phyloP scores from a whole-genome alignment of 2,888 invertebrate genomes.

The Eristalis tenax region DNA sequence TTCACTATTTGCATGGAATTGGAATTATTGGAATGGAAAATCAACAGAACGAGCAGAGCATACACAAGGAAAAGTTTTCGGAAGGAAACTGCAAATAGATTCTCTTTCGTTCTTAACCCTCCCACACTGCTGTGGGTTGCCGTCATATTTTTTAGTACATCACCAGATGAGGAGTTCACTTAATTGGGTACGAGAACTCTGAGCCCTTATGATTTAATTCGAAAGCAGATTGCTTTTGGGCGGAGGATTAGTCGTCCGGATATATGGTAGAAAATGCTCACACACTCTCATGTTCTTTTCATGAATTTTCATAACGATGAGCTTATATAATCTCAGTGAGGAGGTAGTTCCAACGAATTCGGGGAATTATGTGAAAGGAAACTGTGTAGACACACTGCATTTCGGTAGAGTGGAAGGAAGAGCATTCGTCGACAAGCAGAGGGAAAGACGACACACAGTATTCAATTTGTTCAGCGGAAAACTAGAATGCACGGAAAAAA shows the following conservation, averaged over 20 bases:
- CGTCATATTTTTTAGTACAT: too few species aligned
- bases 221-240: not conserved
- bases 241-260: not conserved
- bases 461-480: not conserved
- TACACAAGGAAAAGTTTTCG: constrained; percentile 21
- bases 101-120: not conserved
- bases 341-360: not conserved
- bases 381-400: not conserved
- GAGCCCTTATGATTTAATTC: not conserved
- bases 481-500: not conserved
- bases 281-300: not conserved
- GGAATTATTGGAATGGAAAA: constrained; percentile 62
- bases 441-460: not conserved
- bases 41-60: constrained; percentile 36
- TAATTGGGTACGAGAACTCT: not conserved
- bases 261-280: not conserved
- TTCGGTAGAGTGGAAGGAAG: not conserved
- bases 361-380: not conserved
- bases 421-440: not conserved
- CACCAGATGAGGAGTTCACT: not conserved
- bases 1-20: constrained; percentile 41
- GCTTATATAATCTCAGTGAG: not conserved
- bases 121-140: not conserved
- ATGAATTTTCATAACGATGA: not conserved
- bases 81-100: constrained; percentile 10